phyloP scores from a whole-genome alignment of 2,113 vertebrate genomes.

The Anoplopoma fimbria region DNA sequence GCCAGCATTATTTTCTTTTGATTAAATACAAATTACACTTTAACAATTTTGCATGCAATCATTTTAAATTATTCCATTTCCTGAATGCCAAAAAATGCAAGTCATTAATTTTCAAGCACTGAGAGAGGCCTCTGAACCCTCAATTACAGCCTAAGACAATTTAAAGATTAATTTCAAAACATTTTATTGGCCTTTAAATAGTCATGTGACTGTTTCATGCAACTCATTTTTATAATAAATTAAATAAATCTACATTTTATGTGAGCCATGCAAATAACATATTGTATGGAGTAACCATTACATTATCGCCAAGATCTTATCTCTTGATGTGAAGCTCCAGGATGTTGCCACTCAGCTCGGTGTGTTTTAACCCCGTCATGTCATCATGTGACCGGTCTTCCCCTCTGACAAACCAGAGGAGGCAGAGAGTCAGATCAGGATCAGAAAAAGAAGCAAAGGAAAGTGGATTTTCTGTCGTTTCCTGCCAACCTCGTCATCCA shows the following conservation, averaged over 20 bases:
- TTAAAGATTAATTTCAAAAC: background rate
- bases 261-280: background rate
- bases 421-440: conserved; percentile 34
- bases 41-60: background rate
- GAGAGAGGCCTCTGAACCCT: background rate
- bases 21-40: background rate
- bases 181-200: background rate
- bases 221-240: background rate
- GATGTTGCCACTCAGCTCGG: background rate
- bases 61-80: background rate
- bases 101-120: background rate
- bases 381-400: conserved; percentile 21
- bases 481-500: conserved; percentile 48
- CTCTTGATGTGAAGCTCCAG: background rate
- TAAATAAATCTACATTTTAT: too few relatives aligned
- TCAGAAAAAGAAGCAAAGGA: conserved; percentile 47
- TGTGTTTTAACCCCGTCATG: conserved; percentile 29
- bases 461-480: conserved; percentile 60
- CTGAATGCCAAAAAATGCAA: background rate
- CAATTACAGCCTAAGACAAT: background rate
- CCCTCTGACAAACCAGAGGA: conserved; percentile 11
- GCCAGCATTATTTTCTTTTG: background rate
- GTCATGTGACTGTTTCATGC: background rate
- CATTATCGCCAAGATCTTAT: background rate
- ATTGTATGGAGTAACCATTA: too few relatives aligned